A percentile compares a stretch with the other conserved stretches of the same genome.
These are phyloP conservation scores for Nasonia oneida DNA, from an alignment of 2,888 invertebrate species.

Conservation along the genomic window DNA sequence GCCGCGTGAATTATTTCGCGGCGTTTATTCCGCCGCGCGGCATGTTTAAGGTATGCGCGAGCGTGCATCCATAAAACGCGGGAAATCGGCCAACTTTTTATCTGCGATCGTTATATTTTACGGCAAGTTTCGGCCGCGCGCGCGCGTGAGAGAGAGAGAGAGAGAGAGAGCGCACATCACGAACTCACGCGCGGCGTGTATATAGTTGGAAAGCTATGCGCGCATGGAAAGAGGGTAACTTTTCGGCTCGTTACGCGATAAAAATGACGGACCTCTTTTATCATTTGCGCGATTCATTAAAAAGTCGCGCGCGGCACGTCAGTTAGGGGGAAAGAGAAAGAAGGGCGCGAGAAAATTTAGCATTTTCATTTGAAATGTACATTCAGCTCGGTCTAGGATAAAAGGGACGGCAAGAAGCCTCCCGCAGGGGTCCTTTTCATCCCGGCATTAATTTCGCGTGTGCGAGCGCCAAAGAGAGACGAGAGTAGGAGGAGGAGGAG, in stretches of 20 bases:
- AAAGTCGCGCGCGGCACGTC: neutral
- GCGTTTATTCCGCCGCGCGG: neutral
- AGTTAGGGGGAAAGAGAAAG: neutral
- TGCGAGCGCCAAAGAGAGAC: no score
- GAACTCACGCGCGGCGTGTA: no score
- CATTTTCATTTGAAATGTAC: slow-evolving; percentile 10
- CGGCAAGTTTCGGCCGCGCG: neutral
- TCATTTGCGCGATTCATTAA: neutral
- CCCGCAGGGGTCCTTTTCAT: no score
- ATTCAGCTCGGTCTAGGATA: neutral
- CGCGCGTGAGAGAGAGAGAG: no score
- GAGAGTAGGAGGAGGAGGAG: no score
- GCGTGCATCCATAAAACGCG: neutral
- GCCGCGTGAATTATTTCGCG: neutral
- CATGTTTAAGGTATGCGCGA: neutral
- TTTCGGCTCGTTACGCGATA: slow-evolving; percentile 20
- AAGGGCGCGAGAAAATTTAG: neutral
- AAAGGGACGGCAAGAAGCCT: neutral
- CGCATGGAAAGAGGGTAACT: neutral
- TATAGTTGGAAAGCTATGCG: no score
- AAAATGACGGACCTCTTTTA: neutral
- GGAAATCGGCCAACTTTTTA: slow-evolving; percentile 11
- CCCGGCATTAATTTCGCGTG: no score
- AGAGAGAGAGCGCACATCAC: no score
- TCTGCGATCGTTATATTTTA: slow-evolving; percentile 26